phyloP scores from a whole-genome alignment of 2,113 vertebrate species.

The Tauraco erythrolophus region DNA sequence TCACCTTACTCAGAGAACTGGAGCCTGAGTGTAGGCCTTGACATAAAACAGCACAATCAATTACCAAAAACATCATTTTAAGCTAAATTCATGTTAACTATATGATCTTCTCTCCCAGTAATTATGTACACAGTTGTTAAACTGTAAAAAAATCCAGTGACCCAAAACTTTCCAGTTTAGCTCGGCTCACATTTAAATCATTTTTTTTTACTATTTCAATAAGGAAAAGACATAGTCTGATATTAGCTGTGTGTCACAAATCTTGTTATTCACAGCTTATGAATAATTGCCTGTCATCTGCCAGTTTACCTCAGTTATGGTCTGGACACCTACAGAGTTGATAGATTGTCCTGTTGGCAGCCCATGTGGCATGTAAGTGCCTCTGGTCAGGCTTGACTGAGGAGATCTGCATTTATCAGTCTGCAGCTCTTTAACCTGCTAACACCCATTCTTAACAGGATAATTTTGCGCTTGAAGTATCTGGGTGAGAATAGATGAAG shows the following conservation, averaged over 20 bases:
- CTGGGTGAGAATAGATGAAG: background rate
- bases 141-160: background rate
- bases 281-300: conserved; percentile 17
- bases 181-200: background rate
- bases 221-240: background rate
- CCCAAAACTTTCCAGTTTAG: background rate
- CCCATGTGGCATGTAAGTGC: background rate
- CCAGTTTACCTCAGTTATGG: background rate
- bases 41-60: background rate
- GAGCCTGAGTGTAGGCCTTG: background rate
- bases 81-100: background rate
- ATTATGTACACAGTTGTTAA: background rate
- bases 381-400: background rate
- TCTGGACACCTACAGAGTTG: conserved; percentile 19
- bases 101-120: background rate
- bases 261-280: conserved; percentile 2
- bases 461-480: background rate
- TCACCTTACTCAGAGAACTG: background rate
- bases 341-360: conserved; percentile 5
- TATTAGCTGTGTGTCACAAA: background rate
- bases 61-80: background rate
- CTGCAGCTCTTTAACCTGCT: conserved; percentile 47
- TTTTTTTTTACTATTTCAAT: background rate
- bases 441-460: background rate
- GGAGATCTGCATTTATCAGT: conserved; percentile 24